Conservation (phyloP, 1,140 invertebrate species). For the Pemphigus obesinymphae region DNA sequence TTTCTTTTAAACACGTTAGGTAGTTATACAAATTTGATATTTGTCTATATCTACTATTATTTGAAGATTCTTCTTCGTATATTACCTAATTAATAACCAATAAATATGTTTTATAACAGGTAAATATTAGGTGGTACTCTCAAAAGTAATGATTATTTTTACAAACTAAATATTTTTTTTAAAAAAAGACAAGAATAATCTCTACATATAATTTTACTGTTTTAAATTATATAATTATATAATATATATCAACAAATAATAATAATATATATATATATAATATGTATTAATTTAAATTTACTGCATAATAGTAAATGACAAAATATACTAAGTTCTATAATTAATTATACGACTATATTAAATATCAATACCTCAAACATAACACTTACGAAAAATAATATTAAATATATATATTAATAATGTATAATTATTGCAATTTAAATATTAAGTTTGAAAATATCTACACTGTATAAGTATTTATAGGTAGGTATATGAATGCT, state of each 20-base stretch:
- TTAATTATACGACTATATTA: not conserved
- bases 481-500: no score
- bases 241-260: not conserved
- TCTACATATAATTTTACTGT: not conserved
- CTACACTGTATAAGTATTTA: not conserved
- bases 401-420: no score
- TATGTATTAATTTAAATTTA: not conserved
- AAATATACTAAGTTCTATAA: constrained; percentile 14
- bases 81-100: not conserved
- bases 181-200: not conserved
- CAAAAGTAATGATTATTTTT: not conserved
- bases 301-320: constrained; percentile 2
- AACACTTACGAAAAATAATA: constrained; percentile 17
- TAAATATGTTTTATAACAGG: not conserved
- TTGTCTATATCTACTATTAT: not conserved
- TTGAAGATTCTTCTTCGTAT: not conserved
- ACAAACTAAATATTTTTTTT: not conserved
- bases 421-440: constrained; percentile 18
- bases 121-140: not conserved
- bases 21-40: not conserved
- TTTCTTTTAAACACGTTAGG: not conserved
- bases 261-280: not conserved
- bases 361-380: not conserved
- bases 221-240: constrained; percentile 3
- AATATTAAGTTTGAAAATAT: not conserved